Evolutionary conservation across 1,140 invertebrate genomes (phyloP).

Genomic region (Thereuonema tuberculata): DNA sequence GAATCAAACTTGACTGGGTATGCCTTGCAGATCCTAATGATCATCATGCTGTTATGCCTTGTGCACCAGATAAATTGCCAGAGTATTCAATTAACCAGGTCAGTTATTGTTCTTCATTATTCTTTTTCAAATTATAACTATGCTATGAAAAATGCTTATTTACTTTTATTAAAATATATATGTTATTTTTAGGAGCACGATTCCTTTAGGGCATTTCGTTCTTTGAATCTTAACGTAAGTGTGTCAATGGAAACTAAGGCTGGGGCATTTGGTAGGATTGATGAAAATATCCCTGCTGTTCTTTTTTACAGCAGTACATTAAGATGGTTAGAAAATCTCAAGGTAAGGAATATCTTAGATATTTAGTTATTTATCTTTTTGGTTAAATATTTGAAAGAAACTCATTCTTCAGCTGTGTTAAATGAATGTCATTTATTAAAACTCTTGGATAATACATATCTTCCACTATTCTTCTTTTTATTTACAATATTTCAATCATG

Average conservation of each 20-base stretch:
- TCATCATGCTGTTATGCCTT: conserved; percentile 90
- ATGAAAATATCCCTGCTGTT: conserved; percentile 45
- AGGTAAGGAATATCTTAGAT: conserved; percentile 30
- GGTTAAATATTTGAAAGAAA: too few species aligned
- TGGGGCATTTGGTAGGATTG: conserved; percentile 29
- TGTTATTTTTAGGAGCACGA: conserved; percentile 45
- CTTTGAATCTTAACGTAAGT: conserved; percentile 78
- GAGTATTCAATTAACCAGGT: conserved; percentile 92
- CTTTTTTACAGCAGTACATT: conserved; percentile 83
- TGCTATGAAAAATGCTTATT: too few species aligned
- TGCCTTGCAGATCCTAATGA: conserved; percentile 87
- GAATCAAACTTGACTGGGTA: conserved; percentile 74
- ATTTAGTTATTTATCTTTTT: too few species aligned
- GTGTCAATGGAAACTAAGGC: conserved; percentile 77
- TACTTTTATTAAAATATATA: too few species aligned
- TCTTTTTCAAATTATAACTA: too few species aligned
- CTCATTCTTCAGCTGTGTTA: too few species aligned
- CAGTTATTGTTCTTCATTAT: too few species aligned
- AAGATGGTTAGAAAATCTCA: conserved; percentile 85
- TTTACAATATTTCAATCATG: too few species aligned
- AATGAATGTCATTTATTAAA: too few species aligned
- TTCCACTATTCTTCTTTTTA: too few species aligned
- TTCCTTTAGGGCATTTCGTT: conserved; percentile 69
- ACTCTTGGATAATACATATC: too few species aligned
- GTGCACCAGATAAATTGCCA: conserved; percentile 89